Evolutionary conservation across 2,797 vertebrate species (phyloP).

Genomic region (Tenualosa thibaudeaui): DNA sequence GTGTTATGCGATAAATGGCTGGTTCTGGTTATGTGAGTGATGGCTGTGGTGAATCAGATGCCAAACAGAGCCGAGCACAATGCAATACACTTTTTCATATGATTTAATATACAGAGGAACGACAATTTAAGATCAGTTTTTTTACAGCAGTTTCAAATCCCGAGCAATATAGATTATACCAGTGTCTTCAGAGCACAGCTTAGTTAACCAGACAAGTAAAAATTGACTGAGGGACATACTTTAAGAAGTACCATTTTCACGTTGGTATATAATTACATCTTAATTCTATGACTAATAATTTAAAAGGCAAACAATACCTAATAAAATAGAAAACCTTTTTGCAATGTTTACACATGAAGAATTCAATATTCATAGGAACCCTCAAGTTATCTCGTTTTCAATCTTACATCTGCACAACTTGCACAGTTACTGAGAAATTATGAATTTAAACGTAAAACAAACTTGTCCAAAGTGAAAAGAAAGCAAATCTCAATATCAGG

Average conservation of each 20-base stretch:
- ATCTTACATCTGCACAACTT: constrained; percentile 15
- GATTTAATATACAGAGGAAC: constrained; percentile 51
- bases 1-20: background rate
- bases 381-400: constrained; percentile 34
- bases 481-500: constrained; percentile 15
- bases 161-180: constrained; percentile 56
- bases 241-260: constrained; percentile 27
- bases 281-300: constrained; percentile 53
- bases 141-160: constrained; percentile 60
- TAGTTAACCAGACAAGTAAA: constrained; percentile 33
- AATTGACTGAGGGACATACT: constrained; percentile 25
- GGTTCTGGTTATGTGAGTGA: background rate
- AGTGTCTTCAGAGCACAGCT: constrained; percentile 62
- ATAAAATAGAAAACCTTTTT: constrained; percentile 59
- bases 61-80: background rate
- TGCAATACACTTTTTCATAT: constrained; percentile 30
- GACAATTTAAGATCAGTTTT: constrained; percentile 67
- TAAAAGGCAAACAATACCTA: constrained; percentile 47
- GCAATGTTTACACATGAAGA: constrained; percentile 49
- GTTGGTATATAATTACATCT: constrained; percentile 37
- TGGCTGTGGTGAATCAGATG: background rate
- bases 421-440: constrained; percentile 24
- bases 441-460: constrained; percentile 9
- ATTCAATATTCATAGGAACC: constrained; percentile 39
- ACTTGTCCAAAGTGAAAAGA: constrained; percentile 8